Conservation (phyloP, 1,140 invertebrate species). For the Drosophila ananassae region DNA sequence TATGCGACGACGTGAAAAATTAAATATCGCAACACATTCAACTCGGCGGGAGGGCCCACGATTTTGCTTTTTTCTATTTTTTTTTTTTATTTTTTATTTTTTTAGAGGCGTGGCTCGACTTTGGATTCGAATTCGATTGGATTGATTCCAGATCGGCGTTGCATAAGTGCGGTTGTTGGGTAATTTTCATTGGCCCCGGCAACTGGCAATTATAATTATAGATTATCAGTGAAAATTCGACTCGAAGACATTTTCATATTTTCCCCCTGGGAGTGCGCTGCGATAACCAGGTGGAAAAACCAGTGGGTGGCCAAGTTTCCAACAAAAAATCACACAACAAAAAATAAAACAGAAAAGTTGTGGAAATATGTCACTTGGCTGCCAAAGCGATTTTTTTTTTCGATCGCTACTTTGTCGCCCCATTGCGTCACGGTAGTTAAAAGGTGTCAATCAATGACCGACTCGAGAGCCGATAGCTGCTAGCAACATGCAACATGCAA, state of each 20-base stretch:
- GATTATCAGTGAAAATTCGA: conserved; percentile 53
- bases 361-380: conserved; percentile 26
- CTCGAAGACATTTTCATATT: conserved; percentile 42
- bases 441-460: conserved; percentile 69
- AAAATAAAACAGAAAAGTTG: not conserved
- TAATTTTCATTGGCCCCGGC: conserved; percentile 42
- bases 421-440: conserved; percentile 71
- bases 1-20: conserved; percentile 53
- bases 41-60: conserved; percentile 25
- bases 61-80: not conserved
- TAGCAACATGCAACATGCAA: conserved; percentile 1
- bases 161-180: conserved; percentile 41
- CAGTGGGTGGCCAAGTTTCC: conserved; percentile 2
- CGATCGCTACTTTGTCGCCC: conserved; percentile 5
- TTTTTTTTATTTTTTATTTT: too few relatives aligned
- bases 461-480: conserved; percentile 17
- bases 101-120: conserved; percentile 44
- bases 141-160: conserved; percentile 32
- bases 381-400: conserved; percentile 17
- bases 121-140: conserved; percentile 17
- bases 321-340: not conserved
- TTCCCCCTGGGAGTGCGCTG: not conserved
- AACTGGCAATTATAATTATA: conserved; percentile 61
- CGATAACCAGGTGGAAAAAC: conserved; percentile 12
- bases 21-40: conserved; percentile 2